Evolutionary conservation across 35 echinoderm and acorn worm genomes (phyloP).

Genomic region (Heliocidaris tuberculata): DNA sequence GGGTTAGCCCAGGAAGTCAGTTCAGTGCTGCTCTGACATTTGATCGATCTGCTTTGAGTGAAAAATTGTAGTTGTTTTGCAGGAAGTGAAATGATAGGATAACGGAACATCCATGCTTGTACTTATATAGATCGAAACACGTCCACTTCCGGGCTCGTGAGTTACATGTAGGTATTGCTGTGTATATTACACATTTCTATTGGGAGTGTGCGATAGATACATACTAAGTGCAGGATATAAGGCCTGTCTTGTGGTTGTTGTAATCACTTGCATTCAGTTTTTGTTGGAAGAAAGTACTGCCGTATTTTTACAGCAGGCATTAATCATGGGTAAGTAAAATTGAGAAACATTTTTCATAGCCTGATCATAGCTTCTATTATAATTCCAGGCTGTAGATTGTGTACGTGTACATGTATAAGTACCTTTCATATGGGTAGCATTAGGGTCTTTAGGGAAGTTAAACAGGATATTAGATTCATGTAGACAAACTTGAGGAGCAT

Average conservation of each 20-base stretch:
- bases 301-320: neutral
- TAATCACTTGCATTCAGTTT: conserved; percentile 4
- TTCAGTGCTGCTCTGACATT: neutral
- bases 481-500: too few species aligned
- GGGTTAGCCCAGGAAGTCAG: neutral
- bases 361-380: too few species aligned
- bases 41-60: neutral
- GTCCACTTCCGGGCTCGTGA: neutral
- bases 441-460: too few species aligned
- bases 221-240: neutral
- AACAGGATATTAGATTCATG: too few species aligned
- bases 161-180: neutral
- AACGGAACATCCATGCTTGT: neutral
- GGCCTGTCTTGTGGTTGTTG: neutral
- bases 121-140: neutral
- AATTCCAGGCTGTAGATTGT: neutral
- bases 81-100: conserved; percentile 38
- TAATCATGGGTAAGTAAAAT: neutral
- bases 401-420: neutral
- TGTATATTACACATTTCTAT: neutral
- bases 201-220: neutral
- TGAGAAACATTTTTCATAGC: neutral
- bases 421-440: too few species aligned
- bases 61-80: conserved; percentile 35
- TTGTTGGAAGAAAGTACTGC: neutral